Evolutionary conservation across 2,888 invertebrate species (phyloP).

Genomic region (Drosophila anceps): DNA sequence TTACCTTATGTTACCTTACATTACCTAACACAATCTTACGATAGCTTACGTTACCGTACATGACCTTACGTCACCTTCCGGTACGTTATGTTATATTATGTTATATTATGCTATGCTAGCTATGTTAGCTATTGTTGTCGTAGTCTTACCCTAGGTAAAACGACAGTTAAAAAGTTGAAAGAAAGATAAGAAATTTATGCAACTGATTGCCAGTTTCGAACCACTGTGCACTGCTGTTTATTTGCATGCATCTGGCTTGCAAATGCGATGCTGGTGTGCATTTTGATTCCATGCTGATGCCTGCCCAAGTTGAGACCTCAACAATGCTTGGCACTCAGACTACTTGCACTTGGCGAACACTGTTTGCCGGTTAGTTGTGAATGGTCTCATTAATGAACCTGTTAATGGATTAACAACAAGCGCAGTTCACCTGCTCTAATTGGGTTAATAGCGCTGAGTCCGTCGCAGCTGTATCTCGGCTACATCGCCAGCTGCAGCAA

Average conservation of each 20-base stretch:
- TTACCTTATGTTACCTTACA: background rate
- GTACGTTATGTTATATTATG: background rate
- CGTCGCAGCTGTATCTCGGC: background rate
- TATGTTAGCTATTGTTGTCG: background rate
- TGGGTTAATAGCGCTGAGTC: background rate
- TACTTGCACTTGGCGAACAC: background rate
- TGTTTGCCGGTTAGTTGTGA: background rate
- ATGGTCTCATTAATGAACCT: constrained; percentile 3
- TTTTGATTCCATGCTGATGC: constrained; percentile 1
- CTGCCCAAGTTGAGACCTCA: background rate
- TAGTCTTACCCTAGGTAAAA: background rate
- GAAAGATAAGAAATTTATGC: background rate
- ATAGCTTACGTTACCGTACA: no score
- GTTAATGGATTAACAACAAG: background rate
- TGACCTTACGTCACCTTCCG: no score
- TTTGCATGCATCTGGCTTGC: constrained; percentile 12
- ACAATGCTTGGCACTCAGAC: background rate
- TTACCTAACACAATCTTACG: no score
- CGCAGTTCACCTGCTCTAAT: background rate
- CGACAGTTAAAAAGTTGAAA: background rate
- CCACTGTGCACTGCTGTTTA: constrained; percentile 15
- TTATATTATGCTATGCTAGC: background rate
- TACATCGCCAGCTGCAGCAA: constrained; percentile 13
- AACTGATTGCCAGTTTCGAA: background rate
- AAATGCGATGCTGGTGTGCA: background rate